Evolutionary conservation across 2,113 vertebrate genomes (phyloP).

Genomic region (Podarcis muralis): DNA sequence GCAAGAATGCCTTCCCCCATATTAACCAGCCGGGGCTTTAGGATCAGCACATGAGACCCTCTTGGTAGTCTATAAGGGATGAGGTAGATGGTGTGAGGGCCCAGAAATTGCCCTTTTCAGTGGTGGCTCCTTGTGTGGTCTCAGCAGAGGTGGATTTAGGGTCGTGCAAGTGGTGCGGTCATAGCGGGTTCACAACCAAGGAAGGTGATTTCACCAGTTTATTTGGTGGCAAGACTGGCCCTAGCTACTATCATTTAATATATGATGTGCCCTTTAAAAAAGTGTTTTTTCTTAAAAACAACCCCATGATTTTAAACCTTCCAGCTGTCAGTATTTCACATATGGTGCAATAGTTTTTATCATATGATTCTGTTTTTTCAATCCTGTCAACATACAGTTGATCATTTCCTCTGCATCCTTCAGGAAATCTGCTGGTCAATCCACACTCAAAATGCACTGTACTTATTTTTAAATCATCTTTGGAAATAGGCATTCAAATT

Average conservation of each 20-base stretch:
- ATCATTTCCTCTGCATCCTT: neutral
- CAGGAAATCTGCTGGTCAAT: neutral
- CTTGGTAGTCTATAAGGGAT: too few species aligned
- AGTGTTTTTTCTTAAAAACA: neutral
- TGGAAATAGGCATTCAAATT: slow-evolving; percentile 28
- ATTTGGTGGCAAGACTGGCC: neutral
- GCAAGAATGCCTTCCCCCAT: too few species aligned
- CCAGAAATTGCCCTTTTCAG: neutral
- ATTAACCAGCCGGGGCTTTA: too few species aligned
- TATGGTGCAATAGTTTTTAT: neutral
- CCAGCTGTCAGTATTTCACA: neutral
- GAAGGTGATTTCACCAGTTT: neutral
- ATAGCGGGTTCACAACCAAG: too few species aligned
- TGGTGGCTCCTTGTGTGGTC: neutral
- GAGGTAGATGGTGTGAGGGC: neutral
- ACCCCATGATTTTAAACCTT: neutral
- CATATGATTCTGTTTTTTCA: neutral
- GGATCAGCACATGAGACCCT: too few species aligned
- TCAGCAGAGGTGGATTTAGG: too few species aligned
- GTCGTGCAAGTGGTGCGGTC: too few species aligned
- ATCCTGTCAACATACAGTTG: neutral
- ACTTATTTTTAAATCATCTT: neutral
- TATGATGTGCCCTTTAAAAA: too few species aligned
- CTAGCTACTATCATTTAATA: neutral
- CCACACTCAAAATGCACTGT: neutral